Base-by-base conservation (phyloP, 2,888 invertebrate species). In the Leptinotarsa peninsularis region DNA sequence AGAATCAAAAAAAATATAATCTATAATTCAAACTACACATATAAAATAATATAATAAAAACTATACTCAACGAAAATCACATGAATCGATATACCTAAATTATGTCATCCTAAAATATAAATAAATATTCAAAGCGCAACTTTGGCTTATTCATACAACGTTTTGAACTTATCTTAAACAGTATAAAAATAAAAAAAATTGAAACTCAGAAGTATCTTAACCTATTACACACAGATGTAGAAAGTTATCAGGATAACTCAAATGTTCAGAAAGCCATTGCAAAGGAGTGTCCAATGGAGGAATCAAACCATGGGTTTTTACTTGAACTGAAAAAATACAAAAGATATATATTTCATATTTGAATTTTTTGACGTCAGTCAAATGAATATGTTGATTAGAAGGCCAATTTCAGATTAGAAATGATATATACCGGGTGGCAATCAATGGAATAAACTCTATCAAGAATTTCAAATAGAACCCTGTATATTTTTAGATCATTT, bases 161-260 rank as follows among this genome's bases (percentile, higher is more conserved):
- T 58, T 54, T 54, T 54, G 14, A 58, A 58, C 21, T 14, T 58
- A 58, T 58, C 23, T 23, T 58, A 58, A 4, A 58, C 49, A 43
- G 66, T 66, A 49, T 66, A 49, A 49, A 66, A 49, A 66, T 43
- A 66, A 49, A 66, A 66, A 66, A 50, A 67, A 15, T 3, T 67
- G 2, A 50, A 23, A 13, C 43, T 21, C 5, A 14, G 49, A 67
- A 21, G 21, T 33, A 52, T 21, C 10, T 49, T 18, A 70, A 70
- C 21, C 70, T 71, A 81, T 69, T 79, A 94, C 87, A 86, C 93
- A 93, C 82, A 98, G 91, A 90, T 99, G 99, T 79, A 99, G 90
- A 89, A 99, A 99, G 90, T 99, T 99, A 88, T 99, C 99, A 0
- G 99, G 98, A 89, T 98, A 98, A 88, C 98, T 97, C 85, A 99